Base-by-base conservation (phyloP, 2,113 vertebrate species). In the Serranochromis macrocephalus region DNA sequence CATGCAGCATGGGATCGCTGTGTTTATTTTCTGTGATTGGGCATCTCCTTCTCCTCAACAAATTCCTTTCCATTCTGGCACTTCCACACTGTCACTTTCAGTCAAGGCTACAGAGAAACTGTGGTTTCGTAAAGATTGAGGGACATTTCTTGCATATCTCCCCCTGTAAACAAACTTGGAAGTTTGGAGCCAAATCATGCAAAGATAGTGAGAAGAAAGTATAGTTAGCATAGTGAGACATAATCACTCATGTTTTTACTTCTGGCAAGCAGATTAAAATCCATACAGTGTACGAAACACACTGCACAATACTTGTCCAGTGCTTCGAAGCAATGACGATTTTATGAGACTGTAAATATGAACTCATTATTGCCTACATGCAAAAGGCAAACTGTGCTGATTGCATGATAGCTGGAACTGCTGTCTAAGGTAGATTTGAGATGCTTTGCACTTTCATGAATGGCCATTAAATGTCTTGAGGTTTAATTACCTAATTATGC, bases 161-260 rank as follows among this genome's bases (percentile, higher is more conserved):
- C 75, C 54, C 19, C 29, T n/a, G 40, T 73, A 49, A 94, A 88
- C 89, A 92, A 94, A 93, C 83, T 79, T 85, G 61, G 87, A 94
- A 91, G 92, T 91, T 91, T 88, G 88, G 83, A 94, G 91, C 87
- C 78, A 91, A 92, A 86, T 82, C 91, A 92, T 85, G 90, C 91
- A 92, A 88, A 85, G 92, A 94, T 89, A 94, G 80, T 88, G 81
- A 82, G 86, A 89, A 89, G 63, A 90, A 95, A 87, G 45, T 55
- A 84, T 55, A 79, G 85, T 91, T 92, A 81, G 84, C 6, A 58
- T 93, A 95, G 95, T 94, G 87, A 92, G 85, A 84, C 80, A 84
- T 92, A 94, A 93, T 89, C 78, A 26, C 63, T 87, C 3, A 7
- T 91, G 84, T 90, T 90, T 89, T 89, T 94, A 85, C 84, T 54